These are phyloP conservation scores for Mimas tiliae DNA, from an alignment of 2,888 invertebrate species.

Conservation along the genomic window DNA sequence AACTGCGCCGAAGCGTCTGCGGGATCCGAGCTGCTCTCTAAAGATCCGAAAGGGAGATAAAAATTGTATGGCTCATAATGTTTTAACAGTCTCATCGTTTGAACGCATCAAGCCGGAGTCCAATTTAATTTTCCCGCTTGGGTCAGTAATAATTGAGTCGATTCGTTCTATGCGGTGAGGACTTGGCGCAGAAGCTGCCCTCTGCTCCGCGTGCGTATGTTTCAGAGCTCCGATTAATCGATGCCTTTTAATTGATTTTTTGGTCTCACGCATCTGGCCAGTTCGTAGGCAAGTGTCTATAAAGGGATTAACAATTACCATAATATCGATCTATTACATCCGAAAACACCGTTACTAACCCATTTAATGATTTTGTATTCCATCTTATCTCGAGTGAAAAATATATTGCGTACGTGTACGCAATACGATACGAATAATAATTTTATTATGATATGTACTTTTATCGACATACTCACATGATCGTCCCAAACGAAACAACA, in stretches of 20 bases:
- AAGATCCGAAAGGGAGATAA: conserved; percentile 78
- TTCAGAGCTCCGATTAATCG: conserved; percentile 60
- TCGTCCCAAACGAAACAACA: not conserved
- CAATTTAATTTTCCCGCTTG: conserved; percentile 78
- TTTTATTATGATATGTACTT: too few relatives aligned
- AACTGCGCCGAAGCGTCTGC: conserved; percentile 79
- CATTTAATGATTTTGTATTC: not conserved
- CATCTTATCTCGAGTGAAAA: not conserved
- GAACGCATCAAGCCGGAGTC: conserved; percentile 60
- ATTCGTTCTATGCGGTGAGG: conserved; percentile 75
- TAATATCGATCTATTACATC: conserved; percentile 3
- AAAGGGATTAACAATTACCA: conserved; percentile 41
- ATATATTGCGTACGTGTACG: not conserved
- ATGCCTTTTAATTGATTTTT: conserved; percentile 72
- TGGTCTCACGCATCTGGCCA: conserved; percentile 55
- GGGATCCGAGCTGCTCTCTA: conserved; percentile 63
- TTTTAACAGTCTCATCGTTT: conserved; percentile 78
- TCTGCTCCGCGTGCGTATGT: conserved; percentile 38
- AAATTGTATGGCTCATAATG: conserved; percentile 80
- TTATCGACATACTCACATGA: not conserved
- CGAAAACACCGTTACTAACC: not conserved
- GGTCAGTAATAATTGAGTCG: conserved; percentile 76
- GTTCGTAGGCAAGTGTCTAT: conserved; percentile 38
- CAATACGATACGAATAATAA: too few relatives aligned
- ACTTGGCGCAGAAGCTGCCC: conserved; percentile 60